Conservation (phyloP, 2,113 vertebrate genomes). For the Platichthys flesus region DNA sequence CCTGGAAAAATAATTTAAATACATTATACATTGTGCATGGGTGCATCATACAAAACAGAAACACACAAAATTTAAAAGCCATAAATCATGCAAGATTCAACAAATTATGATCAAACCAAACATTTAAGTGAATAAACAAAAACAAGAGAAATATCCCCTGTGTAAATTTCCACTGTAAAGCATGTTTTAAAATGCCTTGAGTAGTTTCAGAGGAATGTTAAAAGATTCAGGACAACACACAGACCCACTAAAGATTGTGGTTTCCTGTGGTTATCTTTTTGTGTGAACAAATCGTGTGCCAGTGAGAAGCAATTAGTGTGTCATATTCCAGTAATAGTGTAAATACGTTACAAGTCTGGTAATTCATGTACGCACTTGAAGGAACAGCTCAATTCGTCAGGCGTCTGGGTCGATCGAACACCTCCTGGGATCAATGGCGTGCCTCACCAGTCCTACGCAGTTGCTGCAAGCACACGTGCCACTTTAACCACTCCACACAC, state of each 20-base stretch:
- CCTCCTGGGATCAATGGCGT: slow-evolving; percentile 89
- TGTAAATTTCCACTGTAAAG: background rate
- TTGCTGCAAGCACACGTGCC: slow-evolving; percentile 45
- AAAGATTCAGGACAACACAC: background rate
- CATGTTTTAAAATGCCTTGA: background rate
- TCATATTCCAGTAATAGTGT: slow-evolving; percentile 14
- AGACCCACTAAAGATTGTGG: background rate
- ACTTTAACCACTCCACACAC: slow-evolving; percentile 70
- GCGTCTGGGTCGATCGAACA: slow-evolving; percentile 88
- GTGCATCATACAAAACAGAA: background rate
- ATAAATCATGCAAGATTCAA: background rate
- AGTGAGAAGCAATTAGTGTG: background rate
- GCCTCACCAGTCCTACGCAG: slow-evolving; percentile 73
- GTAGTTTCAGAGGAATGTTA: background rate
- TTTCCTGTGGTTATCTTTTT: background rate
- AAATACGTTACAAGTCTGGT: slow-evolving; percentile 18
- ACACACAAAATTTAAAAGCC: background rate
- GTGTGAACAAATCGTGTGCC: background rate
- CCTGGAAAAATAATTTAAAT: background rate
- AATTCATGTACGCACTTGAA: slow-evolving; percentile 23
- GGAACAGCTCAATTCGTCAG: slow-evolving; percentile 83
- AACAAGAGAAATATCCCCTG: background rate
- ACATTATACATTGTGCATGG: background rate
- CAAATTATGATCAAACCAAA: background rate
- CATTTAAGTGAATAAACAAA: background rate